Base-by-base conservation (phyloP, 2,888 invertebrate genomes). In the Parthenolecanium corni region DNA sequence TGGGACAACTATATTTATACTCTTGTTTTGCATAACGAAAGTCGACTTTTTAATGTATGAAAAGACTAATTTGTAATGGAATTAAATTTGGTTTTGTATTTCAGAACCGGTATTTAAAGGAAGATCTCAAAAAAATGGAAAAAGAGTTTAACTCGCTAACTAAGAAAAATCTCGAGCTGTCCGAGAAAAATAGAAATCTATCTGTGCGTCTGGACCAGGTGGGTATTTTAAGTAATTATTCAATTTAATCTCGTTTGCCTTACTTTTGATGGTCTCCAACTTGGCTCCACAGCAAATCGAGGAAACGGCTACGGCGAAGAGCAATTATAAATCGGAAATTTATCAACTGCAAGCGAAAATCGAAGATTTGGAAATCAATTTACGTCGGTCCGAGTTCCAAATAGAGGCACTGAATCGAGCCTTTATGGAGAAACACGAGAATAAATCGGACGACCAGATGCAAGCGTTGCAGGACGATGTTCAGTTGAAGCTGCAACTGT, bases 131-230 rank as follows among this genome's bases (percentile, higher is more conserved):
- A 25, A 62, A 62, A 52, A 36, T 62, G 14, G 51, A 52, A 64
- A 79, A 79, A 67, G 83, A 82, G 52, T 78, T 84, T 1, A 82
- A 83, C 67, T 79, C 82, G 69, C 73, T 85, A 66, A 83, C 84
- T 70, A 76, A 77, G 52, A 82, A 83, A 70, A 72, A 85, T 20
- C 78, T 82, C 63, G 80, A 80, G 67, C 84, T 84, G 68, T 82
- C 83, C 72, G 74, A 77, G n/a, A 73, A 73, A n/a, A 76, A 76
- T 65, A 73, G 73, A 64, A 71, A 73, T 40, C 70, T 77, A 65
- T 76, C 73, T 2, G 73, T 71, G 64, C 71, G 72, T 20, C 71
- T 77, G 6, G 72, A 72, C 66, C 67, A 72, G 18, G 58, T 58
- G 72, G 18, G 58, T 58, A 56, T 2, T 21, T 4, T 6, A 1